Percentiles rank a stretch among this genome's conserved stretches.
Conservation (phyloP, 2,113 vertebrate species). For the Bombycilla garrulus region DNA sequence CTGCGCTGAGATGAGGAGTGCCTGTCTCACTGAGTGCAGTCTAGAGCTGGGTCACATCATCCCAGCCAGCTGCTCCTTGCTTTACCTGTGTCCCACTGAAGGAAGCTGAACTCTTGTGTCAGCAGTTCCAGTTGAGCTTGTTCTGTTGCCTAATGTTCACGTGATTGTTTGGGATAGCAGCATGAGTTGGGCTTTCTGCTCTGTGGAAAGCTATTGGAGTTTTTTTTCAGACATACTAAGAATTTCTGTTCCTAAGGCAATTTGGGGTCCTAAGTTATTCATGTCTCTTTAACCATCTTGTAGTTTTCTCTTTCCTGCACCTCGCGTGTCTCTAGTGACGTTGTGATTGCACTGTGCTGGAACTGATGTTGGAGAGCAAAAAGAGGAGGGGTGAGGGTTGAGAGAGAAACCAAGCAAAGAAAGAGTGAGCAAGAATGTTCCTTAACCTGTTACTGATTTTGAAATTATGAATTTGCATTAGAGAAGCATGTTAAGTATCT, state of each 20-base stretch:
- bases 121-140: background rate
- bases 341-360: background rate
- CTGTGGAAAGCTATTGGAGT: background rate
- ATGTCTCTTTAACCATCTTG: background rate
- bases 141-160: background rate
- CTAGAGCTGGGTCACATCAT: background rate
- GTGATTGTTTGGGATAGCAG: accelerated
- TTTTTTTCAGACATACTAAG: background rate
- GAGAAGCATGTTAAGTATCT: background rate
- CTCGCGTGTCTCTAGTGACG: accelerated
- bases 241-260: background rate
- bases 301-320: background rate
- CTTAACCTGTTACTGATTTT: background rate
- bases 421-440: background rate
- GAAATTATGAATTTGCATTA: background rate
- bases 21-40: accelerated
- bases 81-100: background rate
- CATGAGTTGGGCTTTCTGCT: background rate
- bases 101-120: background rate
- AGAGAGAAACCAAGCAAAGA: background rate
- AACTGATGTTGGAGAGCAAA: background rate
- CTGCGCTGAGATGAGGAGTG: background rate
- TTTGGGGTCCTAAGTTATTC: background rate
- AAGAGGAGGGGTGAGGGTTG: background rate
- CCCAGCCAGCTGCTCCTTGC: accelerated